phyloP scores from a whole-genome alignment of 2,888 invertebrate species.

The Cremastobaeus sp. region DNA sequence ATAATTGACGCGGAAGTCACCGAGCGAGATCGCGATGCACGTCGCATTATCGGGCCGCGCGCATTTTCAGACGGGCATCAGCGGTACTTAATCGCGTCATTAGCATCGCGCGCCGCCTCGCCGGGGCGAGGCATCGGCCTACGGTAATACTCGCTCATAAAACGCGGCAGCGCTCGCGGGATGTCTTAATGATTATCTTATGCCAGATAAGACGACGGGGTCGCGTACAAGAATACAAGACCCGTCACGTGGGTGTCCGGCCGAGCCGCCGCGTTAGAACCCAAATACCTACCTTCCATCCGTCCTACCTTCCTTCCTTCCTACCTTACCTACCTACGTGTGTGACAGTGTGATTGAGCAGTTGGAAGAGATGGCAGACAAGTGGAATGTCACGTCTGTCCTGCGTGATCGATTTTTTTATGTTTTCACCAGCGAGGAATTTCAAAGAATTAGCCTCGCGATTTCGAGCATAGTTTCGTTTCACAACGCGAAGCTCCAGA shows the following conservation, averaged over 20 bases:
- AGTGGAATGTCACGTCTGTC: conserved; percentile 8
- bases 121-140: conserved; percentile 53
- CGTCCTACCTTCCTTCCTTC: conserved; percentile 17
- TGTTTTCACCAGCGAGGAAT: too few relatives aligned
- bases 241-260: conserved; percentile 45
- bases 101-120: conserved; percentile 40
- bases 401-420: neutral
- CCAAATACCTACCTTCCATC: conserved; percentile 14
- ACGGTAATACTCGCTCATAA: conserved; percentile 42
- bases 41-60: conserved; percentile 48
- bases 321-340: conserved; percentile 42
- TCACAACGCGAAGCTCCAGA: too few relatives aligned
- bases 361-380: conserved; percentile 5
- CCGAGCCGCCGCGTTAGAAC: conserved; percentile 7
- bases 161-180: conserved; percentile 53
- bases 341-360: conserved; percentile 8
- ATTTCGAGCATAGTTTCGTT: too few relatives aligned
- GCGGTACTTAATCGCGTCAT: conserved; percentile 46
- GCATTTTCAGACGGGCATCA: conserved; percentile 40
- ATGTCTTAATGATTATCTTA: conserved; percentile 62
- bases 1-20: conserved; percentile 57
- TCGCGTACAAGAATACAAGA: conserved; percentile 24
- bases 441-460: too few relatives aligned
- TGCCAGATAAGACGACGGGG: conserved; percentile 43
- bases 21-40: conserved; percentile 34